phyloP scores from a whole-genome alignment of 1,140 invertebrate genomes.

The Drosophila eugracilis region DNA sequence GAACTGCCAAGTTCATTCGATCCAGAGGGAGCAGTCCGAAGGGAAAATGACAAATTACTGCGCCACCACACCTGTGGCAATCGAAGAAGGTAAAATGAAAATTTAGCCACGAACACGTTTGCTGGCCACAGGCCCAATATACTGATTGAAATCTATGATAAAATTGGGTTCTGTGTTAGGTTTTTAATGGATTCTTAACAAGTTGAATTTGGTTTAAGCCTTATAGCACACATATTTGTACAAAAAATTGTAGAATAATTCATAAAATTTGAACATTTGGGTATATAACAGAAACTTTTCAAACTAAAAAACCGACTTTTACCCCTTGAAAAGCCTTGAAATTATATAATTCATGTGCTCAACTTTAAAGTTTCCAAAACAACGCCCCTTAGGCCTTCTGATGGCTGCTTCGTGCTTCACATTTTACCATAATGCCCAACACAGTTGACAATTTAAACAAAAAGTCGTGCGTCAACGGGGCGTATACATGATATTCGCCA shows the following conservation, averaged over 20 bases:
- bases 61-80: constrained; percentile 35
- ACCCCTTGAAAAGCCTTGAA: background rate
- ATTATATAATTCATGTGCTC: constrained; percentile 7
- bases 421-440: background rate
- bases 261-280: background rate
- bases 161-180: constrained; percentile 1
- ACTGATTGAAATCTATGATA: constrained; percentile 11
- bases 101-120: constrained; percentile 22
- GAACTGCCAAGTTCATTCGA: constrained; percentile 10
- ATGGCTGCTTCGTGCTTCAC: too few species aligned
- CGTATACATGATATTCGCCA: constrained; percentile 20
- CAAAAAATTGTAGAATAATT: too few species aligned
- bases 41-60: constrained; percentile 24
- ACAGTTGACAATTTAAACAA: constrained; percentile 25
- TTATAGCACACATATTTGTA: too few species aligned
- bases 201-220: too few species aligned
- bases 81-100: constrained; percentile 15
- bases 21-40: constrained; percentile 25
- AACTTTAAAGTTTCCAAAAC: background rate
- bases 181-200: too few species aligned
- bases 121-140: constrained; percentile 11
- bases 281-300: too few species aligned
- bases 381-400: background rate
- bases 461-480: constrained; percentile 6
- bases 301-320: too few species aligned